Conservation (phyloP, 2,113 vertebrate genomes). For the Nothocercus nigrocapillus region DNA sequence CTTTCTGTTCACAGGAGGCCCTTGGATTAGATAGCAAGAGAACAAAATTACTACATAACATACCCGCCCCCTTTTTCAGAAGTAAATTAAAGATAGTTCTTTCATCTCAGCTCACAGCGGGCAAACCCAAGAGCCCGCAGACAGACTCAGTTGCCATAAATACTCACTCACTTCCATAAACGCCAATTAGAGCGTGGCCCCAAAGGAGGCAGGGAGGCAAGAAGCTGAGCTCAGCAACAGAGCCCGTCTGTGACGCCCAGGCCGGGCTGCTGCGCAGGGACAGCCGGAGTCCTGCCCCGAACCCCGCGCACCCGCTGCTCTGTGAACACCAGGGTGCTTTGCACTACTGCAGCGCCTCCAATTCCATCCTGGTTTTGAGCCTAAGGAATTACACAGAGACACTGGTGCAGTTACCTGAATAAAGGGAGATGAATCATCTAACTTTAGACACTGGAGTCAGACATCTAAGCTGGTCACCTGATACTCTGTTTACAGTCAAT, state of each 20-base stretch:
- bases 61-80: not conserved
- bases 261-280: not conserved
- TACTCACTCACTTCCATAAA: not conserved
- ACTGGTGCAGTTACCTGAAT: not conserved
- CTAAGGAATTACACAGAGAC: not conserved
- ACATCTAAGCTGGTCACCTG: not conserved
- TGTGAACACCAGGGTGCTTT: not conserved
- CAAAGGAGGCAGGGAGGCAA: not conserved
- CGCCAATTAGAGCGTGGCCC: conserved; percentile 34
- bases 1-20: conserved; percentile 13
- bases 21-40: not conserved
- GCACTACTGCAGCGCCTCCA: not conserved
- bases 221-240: not conserved
- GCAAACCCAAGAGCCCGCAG: not conserved
- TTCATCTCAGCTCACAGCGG: conserved; percentile 38
- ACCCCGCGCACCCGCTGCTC: not conserved
- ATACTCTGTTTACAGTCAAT: not conserved
- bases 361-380: not conserved
- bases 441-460: not conserved
- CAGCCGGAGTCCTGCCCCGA: not conserved
- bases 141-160: conserved; percentile 31
- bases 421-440: conserved; percentile 30
- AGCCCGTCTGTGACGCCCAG: not conserved
- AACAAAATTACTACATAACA: not conserved
- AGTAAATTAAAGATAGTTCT: conserved; percentile 25